Base-by-base conservation (phyloP, 1,140 invertebrate genomes). In the Polypedilum pembai region DNA sequence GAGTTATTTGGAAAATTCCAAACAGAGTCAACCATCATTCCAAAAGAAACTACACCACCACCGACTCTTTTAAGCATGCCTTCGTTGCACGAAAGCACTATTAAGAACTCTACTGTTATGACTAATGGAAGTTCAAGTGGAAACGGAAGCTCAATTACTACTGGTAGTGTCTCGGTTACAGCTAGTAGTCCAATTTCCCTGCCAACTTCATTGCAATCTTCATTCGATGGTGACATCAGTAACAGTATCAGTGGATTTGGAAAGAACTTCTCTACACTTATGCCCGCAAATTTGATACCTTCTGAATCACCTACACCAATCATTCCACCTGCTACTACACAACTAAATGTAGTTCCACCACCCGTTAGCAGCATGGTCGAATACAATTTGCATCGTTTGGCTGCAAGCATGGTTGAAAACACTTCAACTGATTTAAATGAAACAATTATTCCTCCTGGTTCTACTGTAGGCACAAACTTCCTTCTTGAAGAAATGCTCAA, bases 361-460 rank as follows among this genome's bases (percentile, higher is more conserved):
- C 76, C 74, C 65, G 75, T 89, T 74, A 87, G 88, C 17, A 92
- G 89, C 78, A 92, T 93, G 82, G 89, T 91, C 72, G 92, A 93
- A 80, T 94, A 93, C 79, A 93, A 93, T 84, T 82, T 93, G 75
- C 90, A 91, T 73, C 91, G 92, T 78, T 81, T 94, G 24, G 24
- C 24, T 78, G 92, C 91, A 17, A 92, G 88, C 77, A 85, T 94
- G 76, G 91, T 89, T 4, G 91, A 91, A 79, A 90, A 84, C 76
- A 85, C 85, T 77, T 85, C 78, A 82, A 82, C 77, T 76, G 79
- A 78, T 77, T 82, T 74, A 80, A 82, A 75, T 75, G 84, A 78
- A 79, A 79, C 78, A 76, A 82, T 78, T 79, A 82, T 77, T 79
- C 81, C 78, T 79, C 79, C 18, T 80, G 78, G 88, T 76, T 88